Evolutionary conservation across 2,888 invertebrate species (phyloP).

Genomic region (Xylocampa areola): DNA sequence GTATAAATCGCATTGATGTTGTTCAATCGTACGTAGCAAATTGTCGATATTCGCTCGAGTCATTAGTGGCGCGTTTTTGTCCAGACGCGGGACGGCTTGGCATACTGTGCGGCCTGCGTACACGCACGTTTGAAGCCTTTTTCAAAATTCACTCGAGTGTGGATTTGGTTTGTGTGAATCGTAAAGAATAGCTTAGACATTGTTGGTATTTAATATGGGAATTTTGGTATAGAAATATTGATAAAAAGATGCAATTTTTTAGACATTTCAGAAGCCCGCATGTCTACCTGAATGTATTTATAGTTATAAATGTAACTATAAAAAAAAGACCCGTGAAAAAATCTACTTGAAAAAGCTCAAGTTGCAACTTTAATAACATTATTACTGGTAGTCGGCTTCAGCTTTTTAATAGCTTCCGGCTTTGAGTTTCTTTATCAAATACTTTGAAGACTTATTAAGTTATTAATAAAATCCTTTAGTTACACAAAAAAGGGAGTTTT

Average conservation of each 20-base stretch:
- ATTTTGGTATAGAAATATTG: slow-evolving; percentile 49
- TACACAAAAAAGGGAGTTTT: no score
- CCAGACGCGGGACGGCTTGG: slow-evolving; percentile 57
- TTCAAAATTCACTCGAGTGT: slow-evolving; percentile 77
- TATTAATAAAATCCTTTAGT: not conserved
- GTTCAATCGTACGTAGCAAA: slow-evolving; percentile 88
- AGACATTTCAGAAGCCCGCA: slow-evolving; percentile 35
- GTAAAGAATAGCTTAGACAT: slow-evolving; percentile 64
- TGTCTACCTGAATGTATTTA: slow-evolving; percentile 43
- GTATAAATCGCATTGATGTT: slow-evolving; percentile 83
- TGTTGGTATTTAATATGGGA: slow-evolving; percentile 64
- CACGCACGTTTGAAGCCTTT: slow-evolving; percentile 65
- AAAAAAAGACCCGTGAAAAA: slow-evolving; percentile 9
- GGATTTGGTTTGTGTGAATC: slow-evolving; percentile 69
- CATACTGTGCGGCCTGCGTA: slow-evolving; percentile 70
- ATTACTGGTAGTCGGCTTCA: not conserved
- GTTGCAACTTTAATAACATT: slow-evolving; percentile 20
- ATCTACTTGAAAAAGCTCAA: slow-evolving; percentile 27
- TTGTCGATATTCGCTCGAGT: slow-evolving; percentile 84
- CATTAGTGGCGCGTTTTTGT: slow-evolving; percentile 82
- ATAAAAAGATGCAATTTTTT: slow-evolving; percentile 38
- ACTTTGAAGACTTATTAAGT: not conserved
- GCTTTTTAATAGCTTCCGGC: slow-evolving; percentile 11
- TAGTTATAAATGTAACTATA: slow-evolving; percentile 17
- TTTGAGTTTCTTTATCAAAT: slow-evolving; percentile 1